A percentile compares a stretch with the other conserved stretches of the same genome.
phyloP scores from a whole-genome alignment of 2,113 vertebrate genomes.

The Rutilus rutilus region DNA sequence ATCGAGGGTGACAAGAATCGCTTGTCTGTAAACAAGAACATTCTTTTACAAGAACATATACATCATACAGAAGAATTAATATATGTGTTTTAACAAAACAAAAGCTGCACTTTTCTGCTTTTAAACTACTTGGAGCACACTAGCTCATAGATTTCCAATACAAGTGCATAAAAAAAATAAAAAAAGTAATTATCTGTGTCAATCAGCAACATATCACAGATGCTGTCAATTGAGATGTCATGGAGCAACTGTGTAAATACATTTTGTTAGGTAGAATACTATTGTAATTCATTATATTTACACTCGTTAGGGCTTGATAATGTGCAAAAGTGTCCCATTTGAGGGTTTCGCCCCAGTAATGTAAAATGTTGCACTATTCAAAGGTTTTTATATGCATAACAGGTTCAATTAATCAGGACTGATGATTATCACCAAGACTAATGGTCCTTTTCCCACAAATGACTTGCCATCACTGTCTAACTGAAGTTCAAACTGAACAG shows the following conservation, averaged over 20 bases:
- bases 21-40: background rate
- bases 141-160: background rate
- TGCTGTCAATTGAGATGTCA: background rate
- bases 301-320: no score
- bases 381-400: background rate
- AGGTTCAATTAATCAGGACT: background rate
- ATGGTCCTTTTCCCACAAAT: background rate
- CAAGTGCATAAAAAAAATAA: background rate
- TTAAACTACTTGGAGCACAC: background rate
- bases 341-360: background rate
- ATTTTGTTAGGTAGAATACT: background rate
- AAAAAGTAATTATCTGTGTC: background rate
- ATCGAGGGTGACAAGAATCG: background rate
- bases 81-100: background rate
- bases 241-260: background rate
- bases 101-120: background rate
- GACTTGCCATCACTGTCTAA: background rate
- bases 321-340: no score
- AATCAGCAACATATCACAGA: background rate
- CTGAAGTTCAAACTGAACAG: background rate
- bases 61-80: background rate
- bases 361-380: background rate
- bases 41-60: background rate
- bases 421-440: background rate
- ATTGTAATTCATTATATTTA: background rate